Conservation (phyloP, 2,888 invertebrate genomes). For the Brenthis daphne region DNA sequence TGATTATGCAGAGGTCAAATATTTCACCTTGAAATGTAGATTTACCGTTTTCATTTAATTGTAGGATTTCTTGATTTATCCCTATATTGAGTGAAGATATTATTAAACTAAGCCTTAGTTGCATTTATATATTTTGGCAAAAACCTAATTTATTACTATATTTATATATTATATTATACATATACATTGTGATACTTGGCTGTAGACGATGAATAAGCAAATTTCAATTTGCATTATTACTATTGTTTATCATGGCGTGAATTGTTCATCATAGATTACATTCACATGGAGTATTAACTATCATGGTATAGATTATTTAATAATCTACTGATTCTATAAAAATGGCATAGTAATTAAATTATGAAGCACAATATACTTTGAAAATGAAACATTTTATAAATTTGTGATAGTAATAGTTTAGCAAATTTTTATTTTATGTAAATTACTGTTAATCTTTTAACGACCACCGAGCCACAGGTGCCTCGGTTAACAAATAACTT, state of each 20-base stretch:
- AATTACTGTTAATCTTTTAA: no score
- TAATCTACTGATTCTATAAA: conserved; percentile 6
- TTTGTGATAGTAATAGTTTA: no score
- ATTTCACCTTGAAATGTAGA: conserved; percentile 50
- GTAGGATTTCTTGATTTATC: background rate
- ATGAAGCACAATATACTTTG: no score
- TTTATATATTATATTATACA: background rate
- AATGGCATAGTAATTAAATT: no score
- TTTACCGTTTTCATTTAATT: conserved; percentile 30
- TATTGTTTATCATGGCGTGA: conserved; percentile 8
- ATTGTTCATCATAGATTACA: conserved; percentile 1
- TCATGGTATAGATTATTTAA: conserved; percentile 5
- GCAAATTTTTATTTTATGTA: no score
- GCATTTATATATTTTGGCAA: background rate
- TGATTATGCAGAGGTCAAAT: conserved; percentile 57
- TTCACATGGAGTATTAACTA: conserved; percentile 10
- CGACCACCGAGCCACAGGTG: no score
- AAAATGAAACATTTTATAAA: no score
- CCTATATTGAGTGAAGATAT: background rate
- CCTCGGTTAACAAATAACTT: no score
- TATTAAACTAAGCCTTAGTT: conserved; percentile 1
- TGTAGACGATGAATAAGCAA: conserved; percentile 10
- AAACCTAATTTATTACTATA: background rate
- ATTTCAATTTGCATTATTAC: background rate
- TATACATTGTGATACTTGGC: background rate